A percentile compares a stretch with the other conserved stretches of the same genome.
These are phyloP conservation scores for Drosophila peninsularis DNA, from an alignment of 2,888 invertebrate species.

Conservation along the genomic window DNA sequence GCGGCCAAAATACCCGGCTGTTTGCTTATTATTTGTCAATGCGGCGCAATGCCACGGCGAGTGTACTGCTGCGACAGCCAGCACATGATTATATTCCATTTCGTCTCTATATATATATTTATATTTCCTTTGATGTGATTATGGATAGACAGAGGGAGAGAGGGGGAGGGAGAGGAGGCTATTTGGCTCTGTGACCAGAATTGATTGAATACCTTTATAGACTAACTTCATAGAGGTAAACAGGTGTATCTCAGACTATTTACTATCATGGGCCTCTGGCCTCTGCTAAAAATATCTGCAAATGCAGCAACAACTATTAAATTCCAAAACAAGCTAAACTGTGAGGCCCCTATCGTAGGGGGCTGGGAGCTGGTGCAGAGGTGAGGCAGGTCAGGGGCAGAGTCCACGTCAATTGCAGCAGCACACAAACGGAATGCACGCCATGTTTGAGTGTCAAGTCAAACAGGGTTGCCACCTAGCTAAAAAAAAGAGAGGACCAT, in stretches of 20 bases:
- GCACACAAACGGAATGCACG: constrained; percentile 18
- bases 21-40: constrained; percentile 9
- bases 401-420: constrained; percentile 46
- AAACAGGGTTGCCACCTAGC: constrained; percentile 37
- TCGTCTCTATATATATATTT: not conserved
- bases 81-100: not conserved
- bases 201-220: constrained; percentile 1
- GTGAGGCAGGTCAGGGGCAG: constrained; percentile 30
- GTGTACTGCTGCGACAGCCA: not conserved
- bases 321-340: constrained; percentile 1
- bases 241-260: not conserved
- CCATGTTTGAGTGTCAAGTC: constrained; percentile 49
- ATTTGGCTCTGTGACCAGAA: constrained; percentile 1
- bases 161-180: not conserved
- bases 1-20: constrained; percentile 8
- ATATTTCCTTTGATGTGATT: constrained; percentile 7
- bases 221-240: not conserved
- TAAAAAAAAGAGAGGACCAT: constrained; percentile 3
- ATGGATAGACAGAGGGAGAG: not conserved
- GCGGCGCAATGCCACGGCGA: not conserved
- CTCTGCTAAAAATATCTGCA: constrained; percentile 9
- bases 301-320: constrained; percentile 23
- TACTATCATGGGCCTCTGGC: not conserved
- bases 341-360: too few relatives aligned
- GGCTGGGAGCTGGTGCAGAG: not conserved